These are phyloP conservation scores for Leptocoma aspasia DNA, from an alignment of 2,113 vertebrate species.

Conservation along the genomic window DNA sequence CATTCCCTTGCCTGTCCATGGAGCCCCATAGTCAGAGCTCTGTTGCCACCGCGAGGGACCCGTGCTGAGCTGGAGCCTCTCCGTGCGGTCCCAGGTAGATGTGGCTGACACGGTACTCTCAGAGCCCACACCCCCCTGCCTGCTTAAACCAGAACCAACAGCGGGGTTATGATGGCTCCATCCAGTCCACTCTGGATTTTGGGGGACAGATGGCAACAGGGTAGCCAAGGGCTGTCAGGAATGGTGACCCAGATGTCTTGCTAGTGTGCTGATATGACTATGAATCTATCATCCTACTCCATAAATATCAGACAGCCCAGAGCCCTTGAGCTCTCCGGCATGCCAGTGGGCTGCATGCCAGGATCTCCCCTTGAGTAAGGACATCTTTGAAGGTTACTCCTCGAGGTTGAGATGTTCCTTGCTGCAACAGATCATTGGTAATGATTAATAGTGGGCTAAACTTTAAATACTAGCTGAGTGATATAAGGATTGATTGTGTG, in stretches of 20 bases:
- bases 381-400: not conserved
- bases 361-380: not conserved
- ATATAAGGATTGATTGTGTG: not conserved
- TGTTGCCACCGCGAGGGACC: not conserved
- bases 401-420: accelerated
- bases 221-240: not conserved
- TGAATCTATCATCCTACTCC: not conserved
- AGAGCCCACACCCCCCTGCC: accelerated
- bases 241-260: not conserved
- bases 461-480: not conserved
- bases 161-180: not conserved
- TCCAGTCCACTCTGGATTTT: not conserved
- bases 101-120: not conserved
- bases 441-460: not conserved
- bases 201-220: not conserved
- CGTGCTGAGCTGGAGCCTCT: accelerated
- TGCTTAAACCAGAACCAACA: not conserved
- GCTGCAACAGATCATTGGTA: not conserved
- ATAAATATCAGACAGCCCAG: not conserved
- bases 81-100: too few relatives aligned
- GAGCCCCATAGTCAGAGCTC: not conserved
- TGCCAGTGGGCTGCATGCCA: not conserved
- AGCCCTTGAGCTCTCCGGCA: not conserved
- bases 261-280: not conserved
- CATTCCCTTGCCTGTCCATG: not conserved